Evolutionary conservation across 2,113 vertebrate genomes (phyloP).

Genomic region (Loxodonta africana): DNA sequence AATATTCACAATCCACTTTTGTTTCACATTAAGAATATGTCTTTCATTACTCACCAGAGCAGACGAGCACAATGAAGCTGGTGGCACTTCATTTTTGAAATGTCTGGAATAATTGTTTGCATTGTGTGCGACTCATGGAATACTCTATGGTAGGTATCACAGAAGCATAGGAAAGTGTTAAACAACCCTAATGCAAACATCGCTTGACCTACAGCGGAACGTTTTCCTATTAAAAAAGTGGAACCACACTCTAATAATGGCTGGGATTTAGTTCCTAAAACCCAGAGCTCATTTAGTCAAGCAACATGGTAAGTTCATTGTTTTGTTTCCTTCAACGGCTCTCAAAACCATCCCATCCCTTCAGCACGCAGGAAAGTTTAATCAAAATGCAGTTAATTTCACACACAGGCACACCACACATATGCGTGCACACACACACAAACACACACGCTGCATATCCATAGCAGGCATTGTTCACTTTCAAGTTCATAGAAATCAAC

Average conservation of each 20-base stretch:
- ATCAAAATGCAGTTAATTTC: conserved; percentile 28
- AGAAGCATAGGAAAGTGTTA: conserved; percentile 82
- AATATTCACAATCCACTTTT: conserved; percentile 86
- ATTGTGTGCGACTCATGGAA: conserved; percentile 75
- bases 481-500: conserved; percentile 2
- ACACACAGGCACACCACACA: background rate
- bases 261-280: conserved; percentile 47
- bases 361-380: conserved; percentile 26
- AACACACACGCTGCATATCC: background rate
- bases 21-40: conserved; percentile 84
- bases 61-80: conserved; percentile 82
- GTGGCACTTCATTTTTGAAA: conserved; percentile 86
- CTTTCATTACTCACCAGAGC: conserved; percentile 80
- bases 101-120: conserved; percentile 85
- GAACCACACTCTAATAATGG: conserved; percentile 68
- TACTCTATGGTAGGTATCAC: conserved; percentile 61
- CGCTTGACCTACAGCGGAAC: conserved; percentile 13
- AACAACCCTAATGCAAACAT: conserved; percentile 37
- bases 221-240: conserved; percentile 73
- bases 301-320: conserved; percentile 70
- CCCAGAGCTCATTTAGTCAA: conserved; percentile 56
- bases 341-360: conserved; percentile 17
- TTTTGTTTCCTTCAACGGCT: background rate
- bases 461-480: background rate
- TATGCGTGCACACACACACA: background rate